phyloP scores from a whole-genome alignment of 1,140 invertebrate genomes.

The Drosophila mayri region DNA sequence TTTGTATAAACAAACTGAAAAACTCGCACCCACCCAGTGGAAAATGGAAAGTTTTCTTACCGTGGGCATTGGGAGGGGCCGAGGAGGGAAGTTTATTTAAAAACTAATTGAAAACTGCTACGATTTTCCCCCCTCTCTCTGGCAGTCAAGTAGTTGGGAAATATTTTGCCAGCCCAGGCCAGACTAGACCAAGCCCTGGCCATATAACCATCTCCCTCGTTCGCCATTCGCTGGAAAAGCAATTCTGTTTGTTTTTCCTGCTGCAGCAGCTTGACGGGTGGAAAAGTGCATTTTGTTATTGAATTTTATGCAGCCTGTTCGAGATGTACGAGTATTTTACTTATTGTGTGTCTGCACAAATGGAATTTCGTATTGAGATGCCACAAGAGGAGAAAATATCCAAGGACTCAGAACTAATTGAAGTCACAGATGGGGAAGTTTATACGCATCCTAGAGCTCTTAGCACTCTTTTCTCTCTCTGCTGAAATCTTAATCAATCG shows the following conservation, averaged over 20 bases:
- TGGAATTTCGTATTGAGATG: conserved; percentile 19
- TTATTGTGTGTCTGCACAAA: neutral
- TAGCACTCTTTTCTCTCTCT: neutral
- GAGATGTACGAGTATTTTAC: conserved; percentile 12
- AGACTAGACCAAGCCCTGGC: neutral
- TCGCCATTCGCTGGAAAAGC: conserved; percentile 54
- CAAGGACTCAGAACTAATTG: conserved; percentile 12
- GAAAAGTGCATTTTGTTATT: conserved; percentile 80
- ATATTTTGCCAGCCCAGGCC: conserved; percentile 43
- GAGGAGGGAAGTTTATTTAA: conserved; percentile 70
- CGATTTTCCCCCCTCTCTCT: conserved; percentile 2
- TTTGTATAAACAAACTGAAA: conserved; percentile 77
- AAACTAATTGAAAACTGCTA: conserved; percentile 82
- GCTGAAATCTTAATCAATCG: conserved; percentile 50
- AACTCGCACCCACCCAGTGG: conserved; percentile 31
- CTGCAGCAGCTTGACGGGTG: conserved; percentile 42
- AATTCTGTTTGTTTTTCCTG: conserved; percentile 72
- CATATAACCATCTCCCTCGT: conserved; percentile 23
- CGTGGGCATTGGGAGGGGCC: neutral
- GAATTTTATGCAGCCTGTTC: conserved; percentile 61
- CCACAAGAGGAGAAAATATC: neutral
- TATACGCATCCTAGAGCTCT: conserved; percentile 3
- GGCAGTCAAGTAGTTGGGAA: conserved; percentile 62
- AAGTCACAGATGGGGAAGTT: conserved; percentile 12
- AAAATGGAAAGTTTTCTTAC: conserved; percentile 74